Base-by-base conservation (phyloP, 2,113 vertebrate genomes). In the Psilopogon haemacephalus region DNA sequence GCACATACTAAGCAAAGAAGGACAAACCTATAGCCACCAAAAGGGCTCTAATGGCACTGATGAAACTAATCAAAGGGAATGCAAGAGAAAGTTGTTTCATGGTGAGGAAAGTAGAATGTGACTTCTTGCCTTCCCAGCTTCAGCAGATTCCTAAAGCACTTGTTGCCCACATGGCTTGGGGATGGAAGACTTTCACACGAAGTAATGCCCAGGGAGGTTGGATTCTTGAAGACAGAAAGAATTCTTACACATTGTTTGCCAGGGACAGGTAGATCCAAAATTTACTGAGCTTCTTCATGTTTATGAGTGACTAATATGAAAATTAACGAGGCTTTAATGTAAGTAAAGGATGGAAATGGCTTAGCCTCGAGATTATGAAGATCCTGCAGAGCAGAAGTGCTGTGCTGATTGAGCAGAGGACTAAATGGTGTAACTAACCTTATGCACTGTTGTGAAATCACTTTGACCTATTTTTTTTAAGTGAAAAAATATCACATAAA, bases 231-330 rank as follows among this genome's bases (percentile, higher is more conserved):
- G 24, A 19, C 18, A 26, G 11, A 30, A 64, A 42, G 7, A 40
- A 17, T 64, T 64, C 27, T 42, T 19, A 40, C 8, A 64, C 27
- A 18, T 50, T 78, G 83, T 69, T 54, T 88, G 86, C 17, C 76
- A n/a, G 83, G 73, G 44, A 54, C 24, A 48, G 3, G 3, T 32
- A 75, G 48, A 83, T 52, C 46, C 44, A 88, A 94, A 94, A 96
- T 84, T 60, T 33, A 70, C 58, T 24, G 60, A 78, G 30, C 9
- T 58, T 62, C 74, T 90, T 50, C 50, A 24, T 37, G 11, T 96
- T 79, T 95, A 71, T 92, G 80, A 86, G 91, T 90, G 71, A 95
- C 92, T 17, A 33, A 79, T 88, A 28, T 92, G 89, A 64, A 92
- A 94, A 77, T 62, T 80, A 94, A 94, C 68, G 73, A 89, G 84